Percentiles rank a stretch among this genome's conserved stretches.
phyloP scores from a whole-genome alignment of 2,113 vertebrate genomes.

The Nesoenas mayeri region DNA sequence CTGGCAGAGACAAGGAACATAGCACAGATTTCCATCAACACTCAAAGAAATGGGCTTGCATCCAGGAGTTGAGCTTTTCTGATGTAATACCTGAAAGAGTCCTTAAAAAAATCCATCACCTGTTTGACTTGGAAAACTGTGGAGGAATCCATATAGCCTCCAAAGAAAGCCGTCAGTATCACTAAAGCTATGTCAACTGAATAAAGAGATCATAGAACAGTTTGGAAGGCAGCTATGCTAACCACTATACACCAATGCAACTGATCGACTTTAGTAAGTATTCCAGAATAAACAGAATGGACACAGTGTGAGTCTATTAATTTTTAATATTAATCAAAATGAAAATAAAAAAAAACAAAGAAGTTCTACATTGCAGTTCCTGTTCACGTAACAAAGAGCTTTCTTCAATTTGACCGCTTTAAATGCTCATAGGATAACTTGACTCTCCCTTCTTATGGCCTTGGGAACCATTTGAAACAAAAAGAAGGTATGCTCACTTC shows the following conservation, averaged over 20 bases:
- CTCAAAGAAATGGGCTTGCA: not conserved
- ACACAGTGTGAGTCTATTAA: not conserved
- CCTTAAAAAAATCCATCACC: not conserved
- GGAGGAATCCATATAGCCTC: not conserved
- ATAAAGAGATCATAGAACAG: rapidly evolving
- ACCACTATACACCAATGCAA: conserved; percentile 73
- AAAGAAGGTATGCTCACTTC: not conserved
- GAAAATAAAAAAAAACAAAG: not conserved
- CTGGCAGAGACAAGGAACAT: not conserved
- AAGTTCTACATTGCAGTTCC: not conserved
- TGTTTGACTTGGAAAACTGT: not conserved
- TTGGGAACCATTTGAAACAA: not conserved
- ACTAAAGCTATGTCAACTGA: not conserved
- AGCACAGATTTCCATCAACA: rapidly evolving
- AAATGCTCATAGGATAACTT: not conserved
- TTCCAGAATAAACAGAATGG: not conserved
- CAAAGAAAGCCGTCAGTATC: not conserved
- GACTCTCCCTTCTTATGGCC: not conserved
- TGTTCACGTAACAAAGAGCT: not conserved
- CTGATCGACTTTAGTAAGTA: not conserved
- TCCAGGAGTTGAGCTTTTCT: not conserved
- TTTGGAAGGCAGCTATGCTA: conserved; percentile 83
- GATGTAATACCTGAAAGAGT: not conserved
- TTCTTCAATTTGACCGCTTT: not conserved
- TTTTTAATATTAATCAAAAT: not conserved